phyloP scores from a whole-genome alignment of 2,888 invertebrate genomes.

The Gandaritis pyraliata region DNA sequence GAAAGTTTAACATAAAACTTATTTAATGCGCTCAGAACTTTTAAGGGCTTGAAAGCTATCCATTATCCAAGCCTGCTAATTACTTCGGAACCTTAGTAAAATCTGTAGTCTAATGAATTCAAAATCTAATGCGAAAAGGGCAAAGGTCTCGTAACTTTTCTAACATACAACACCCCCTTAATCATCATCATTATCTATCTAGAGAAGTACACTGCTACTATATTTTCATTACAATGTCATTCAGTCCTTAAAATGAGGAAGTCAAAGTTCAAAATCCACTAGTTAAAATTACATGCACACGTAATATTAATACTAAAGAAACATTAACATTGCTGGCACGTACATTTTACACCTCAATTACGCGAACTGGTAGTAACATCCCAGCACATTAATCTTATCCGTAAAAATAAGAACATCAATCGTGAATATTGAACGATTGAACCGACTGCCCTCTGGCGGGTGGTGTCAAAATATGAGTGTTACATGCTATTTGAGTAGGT shows the following conservation, averaged over 20 bases:
- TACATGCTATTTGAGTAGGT: conserved; percentile 34
- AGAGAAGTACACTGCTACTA: too few relatives aligned
- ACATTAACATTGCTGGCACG: conserved; percentile 1
- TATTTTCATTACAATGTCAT: too few relatives aligned
- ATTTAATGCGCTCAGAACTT: conserved; percentile 10
- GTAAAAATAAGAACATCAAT: conserved; percentile 39
- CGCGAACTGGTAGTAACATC: conserved; percentile 5
- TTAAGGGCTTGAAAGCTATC: conserved; percentile 24
- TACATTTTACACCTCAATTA: not conserved
- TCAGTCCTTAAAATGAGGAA: too few relatives aligned
- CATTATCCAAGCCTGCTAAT: conserved; percentile 6
- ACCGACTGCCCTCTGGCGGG: conserved; percentile 28
- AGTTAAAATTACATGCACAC: too few relatives aligned
- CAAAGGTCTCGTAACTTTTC: not conserved
- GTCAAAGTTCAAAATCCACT: too few relatives aligned
- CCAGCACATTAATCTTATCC: conserved; percentile 29
- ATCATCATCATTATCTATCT: too few relatives aligned
- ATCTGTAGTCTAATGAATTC: not conserved
- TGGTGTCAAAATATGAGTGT: conserved; percentile 38
- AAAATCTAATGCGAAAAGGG: not conserved
- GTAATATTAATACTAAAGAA: too few relatives aligned
- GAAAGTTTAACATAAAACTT: not conserved
- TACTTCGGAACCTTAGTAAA: conserved; percentile 4
- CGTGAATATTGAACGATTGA: conserved; percentile 33
- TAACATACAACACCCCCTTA: not conserved